These are phyloP conservation scores for Cyanistes caeruleus DNA, from an alignment of 2,113 vertebrate species.

Conservation along the genomic window DNA sequence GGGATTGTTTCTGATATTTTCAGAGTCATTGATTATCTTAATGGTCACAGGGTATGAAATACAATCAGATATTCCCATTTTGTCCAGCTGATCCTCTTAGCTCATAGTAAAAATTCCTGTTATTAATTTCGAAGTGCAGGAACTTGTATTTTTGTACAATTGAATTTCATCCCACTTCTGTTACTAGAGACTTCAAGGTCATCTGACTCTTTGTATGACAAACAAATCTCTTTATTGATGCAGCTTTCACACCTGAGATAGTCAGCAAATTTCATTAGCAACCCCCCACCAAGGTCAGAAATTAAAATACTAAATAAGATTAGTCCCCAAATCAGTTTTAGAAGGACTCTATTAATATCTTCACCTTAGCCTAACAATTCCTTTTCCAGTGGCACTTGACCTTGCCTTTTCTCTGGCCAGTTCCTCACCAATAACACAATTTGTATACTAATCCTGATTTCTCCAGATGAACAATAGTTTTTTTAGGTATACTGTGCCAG, in stretches of 20 bases:
- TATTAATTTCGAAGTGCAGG: not conserved
- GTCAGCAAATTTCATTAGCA: slow-evolving; percentile 49
- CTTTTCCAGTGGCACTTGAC: not conserved
- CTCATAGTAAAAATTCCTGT: not conserved
- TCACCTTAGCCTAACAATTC: not conserved
- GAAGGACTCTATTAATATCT: not conserved
- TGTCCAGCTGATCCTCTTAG: not conserved
- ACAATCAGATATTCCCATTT: not conserved
- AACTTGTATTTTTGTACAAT: not conserved
- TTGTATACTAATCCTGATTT: not conserved
- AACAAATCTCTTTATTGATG: slow-evolving; percentile 2
- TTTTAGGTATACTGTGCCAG: not conserved
- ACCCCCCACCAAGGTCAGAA: slow-evolving; percentile 22
- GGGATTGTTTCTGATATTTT: not conserved
- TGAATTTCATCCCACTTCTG: not conserved
- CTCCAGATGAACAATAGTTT: not conserved
- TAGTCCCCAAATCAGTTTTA: slow-evolving; percentile 6
- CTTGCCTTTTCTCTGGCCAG: not conserved
- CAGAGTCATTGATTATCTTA: not conserved
- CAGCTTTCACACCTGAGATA: slow-evolving; percentile 12
- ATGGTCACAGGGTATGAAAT: not conserved
- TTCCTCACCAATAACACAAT: not conserved
- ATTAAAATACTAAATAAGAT: slow-evolving; percentile 60
- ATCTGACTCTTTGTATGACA: not conserved
- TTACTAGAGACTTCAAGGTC: slow-evolving; percentile 13